Base-by-base conservation (phyloP, 2,888 invertebrate species). In the Netelia virgata region DNA sequence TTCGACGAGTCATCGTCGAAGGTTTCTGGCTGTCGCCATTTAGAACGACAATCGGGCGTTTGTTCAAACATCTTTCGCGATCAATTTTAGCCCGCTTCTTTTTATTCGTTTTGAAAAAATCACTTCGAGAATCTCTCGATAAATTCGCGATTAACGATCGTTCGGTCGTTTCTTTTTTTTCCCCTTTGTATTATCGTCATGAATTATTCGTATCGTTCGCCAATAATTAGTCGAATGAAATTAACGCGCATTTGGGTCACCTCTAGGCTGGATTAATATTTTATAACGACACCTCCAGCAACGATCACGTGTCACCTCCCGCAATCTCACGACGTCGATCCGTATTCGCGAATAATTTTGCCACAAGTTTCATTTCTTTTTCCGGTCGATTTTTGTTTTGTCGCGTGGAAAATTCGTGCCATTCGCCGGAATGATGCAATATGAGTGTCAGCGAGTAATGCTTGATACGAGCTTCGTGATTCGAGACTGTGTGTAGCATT, bases 341-440 rank as follows among this genome's bases (percentile, higher is more conserved):
- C 10, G 14, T 23, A 5, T 50, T 68, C 23, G n/a, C 23, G 6
- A 28, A 47, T 14, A 1, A 14, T 43, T 68, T 50, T 20, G 36
- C 6, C 36, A 36, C 36, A 36, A 36, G 36, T 36, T 36, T 36
- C 16, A 20, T 20, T 57, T 20, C 9, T 20, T 18, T 16, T 57
- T 2, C 1, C 18, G 18, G 1, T 16, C 55, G 16, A 10, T n/a
- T 18, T 36, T 36, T 36, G 20, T 14, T 18, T 57, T 20, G 57
- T 10, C 57, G 10, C 6, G 18, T 3, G 57, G 50, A 69, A 36
- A 61, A 53, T 28, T 59, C 28, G 41, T 41, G 0, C 8, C 10
- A 16, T 57, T 16, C 8, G 41, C 11, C n/a, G 3, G 16, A 53
- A 53, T 69, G 63, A 83, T 63, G 73, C 57, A 82, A 82, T 10